These are phyloP conservation scores for Drosophila infuscata DNA, from an alignment of 2,888 invertebrate genomes.

Conservation along the genomic window DNA sequence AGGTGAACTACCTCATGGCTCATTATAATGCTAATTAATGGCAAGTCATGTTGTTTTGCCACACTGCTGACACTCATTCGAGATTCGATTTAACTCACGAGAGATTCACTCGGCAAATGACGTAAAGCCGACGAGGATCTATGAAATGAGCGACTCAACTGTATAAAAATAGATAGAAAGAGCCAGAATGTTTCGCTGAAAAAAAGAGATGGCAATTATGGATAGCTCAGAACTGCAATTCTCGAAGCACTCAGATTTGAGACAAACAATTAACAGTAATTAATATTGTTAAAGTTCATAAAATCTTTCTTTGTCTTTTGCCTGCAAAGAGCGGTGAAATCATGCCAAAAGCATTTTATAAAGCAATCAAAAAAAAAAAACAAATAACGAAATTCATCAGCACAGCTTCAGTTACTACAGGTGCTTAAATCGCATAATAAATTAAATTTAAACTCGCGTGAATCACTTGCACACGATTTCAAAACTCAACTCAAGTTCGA, in stretches of 20 bases:
- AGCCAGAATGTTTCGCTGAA: constrained; percentile 4
- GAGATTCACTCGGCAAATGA: constrained; percentile 29
- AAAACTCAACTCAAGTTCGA: constrained; percentile 41
- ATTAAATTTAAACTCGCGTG: constrained; percentile 62
- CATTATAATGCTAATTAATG: constrained; percentile 73
- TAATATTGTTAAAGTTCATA: constrained; percentile 28
- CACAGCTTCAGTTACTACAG: constrained; percentile 48
- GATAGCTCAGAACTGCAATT: neutral
- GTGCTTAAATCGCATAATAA: constrained; percentile 69
- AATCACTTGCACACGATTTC: constrained; percentile 53
- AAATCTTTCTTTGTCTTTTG: constrained; percentile 21
- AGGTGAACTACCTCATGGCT: constrained; percentile 71
- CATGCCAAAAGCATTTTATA: constrained; percentile 67
- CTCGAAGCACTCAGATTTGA: constrained; percentile 33
- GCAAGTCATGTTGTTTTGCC: constrained; percentile 53
- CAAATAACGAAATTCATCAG: constrained; percentile 36
- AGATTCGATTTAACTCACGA: constrained; percentile 25
- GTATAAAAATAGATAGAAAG: constrained; percentile 17
- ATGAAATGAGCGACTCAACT: constrained; percentile 15
- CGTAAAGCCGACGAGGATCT: constrained; percentile 29
- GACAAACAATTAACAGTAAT: constrained; percentile 40
- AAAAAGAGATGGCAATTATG: neutral
- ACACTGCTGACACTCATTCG: constrained; percentile 46
- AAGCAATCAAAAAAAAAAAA: constrained; percentile 30
- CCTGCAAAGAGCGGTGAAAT: constrained; percentile 54